Percentiles rank a stretch among this genome's conserved stretches.
Evolutionary conservation across 2,113 vertebrate genomes (phyloP).

Genomic region (Apteryx owenii): DNA sequence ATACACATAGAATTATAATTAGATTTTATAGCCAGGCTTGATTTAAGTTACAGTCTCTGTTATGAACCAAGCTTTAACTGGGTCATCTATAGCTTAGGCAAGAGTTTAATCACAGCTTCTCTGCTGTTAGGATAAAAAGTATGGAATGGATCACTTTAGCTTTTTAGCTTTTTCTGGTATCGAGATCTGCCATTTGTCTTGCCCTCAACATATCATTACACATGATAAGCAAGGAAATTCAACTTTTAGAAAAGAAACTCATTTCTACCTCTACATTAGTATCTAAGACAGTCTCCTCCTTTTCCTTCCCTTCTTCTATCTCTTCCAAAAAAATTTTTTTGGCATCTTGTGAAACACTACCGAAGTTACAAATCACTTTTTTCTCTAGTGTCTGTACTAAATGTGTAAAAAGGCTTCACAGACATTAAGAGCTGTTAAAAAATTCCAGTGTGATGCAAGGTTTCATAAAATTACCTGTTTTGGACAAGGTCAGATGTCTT

Average conservation of each 20-base stretch:
- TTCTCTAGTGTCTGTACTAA: neutral
- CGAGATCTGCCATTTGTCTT: neutral
- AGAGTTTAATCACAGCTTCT: constrained; percentile 31
- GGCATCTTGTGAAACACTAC: neutral
- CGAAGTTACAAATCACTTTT: neutral
- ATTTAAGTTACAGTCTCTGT: constrained; percentile 24
- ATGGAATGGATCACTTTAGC: neutral
- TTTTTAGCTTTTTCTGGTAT: neutral
- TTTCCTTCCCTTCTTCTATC: neutral
- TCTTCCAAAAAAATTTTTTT: neutral
- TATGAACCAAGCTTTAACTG: constrained; percentile 33
- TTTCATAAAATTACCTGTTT: neutral
- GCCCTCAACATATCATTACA: neutral
- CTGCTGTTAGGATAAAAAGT: neutral
- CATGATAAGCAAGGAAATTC: neutral
- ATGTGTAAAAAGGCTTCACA: neutral
- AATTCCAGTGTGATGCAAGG: neutral
- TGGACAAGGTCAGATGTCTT: neutral
- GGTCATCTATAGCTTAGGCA: constrained; percentile 44
- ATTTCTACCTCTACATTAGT: neutral
- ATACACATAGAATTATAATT: constrained; percentile 27
- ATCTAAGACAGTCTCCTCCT: neutral
- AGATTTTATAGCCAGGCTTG: constrained; percentile 20
- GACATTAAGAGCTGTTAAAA: neutral
- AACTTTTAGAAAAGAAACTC: neutral